phyloP scores from a whole-genome alignment of 2,113 vertebrate species.

The Hemichromis elongatus region DNA sequence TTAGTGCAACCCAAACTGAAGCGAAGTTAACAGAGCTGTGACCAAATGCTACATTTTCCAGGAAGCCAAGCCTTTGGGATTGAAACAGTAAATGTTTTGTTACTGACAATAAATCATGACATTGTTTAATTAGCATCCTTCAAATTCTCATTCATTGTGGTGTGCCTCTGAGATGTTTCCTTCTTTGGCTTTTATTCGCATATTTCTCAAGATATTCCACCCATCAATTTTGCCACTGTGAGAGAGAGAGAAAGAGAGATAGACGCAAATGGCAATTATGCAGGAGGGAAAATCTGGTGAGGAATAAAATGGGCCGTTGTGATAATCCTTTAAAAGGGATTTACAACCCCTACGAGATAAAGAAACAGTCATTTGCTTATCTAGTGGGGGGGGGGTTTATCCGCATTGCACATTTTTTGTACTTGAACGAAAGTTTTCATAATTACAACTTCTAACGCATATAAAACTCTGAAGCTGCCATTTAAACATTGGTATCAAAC shows the following conservation, averaged over 20 bases:
- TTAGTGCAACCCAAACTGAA: background rate
- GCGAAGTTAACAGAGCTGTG: slow-evolving; percentile 12
- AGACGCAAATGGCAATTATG: slow-evolving; percentile 46
- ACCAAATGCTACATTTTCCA: slow-evolving; percentile 52
- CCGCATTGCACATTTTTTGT: background rate
- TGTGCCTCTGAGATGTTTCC: slow-evolving; percentile 45
- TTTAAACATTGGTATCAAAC: background rate
- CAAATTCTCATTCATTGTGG: slow-evolving; percentile 58
- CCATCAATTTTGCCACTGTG: slow-evolving; percentile 44
- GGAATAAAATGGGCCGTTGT: slow-evolving; percentile 43
- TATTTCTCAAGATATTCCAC: slow-evolving; percentile 58
- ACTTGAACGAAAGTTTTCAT: background rate
- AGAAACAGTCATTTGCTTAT: slow-evolving; percentile 29
- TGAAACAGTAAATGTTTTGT: slow-evolving; percentile 48
- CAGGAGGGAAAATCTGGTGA: slow-evolving; percentile 27
- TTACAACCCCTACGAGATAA: slow-evolving; percentile 23
- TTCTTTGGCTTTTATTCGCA: slow-evolving; percentile 42
- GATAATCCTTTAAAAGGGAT: slow-evolving; percentile 32
- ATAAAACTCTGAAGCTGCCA: background rate
- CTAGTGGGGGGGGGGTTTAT: background rate
- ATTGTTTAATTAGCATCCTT: slow-evolving; percentile 63
- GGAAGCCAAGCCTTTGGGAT: slow-evolving; percentile 44
- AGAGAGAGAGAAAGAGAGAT: background rate
- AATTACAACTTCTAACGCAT: background rate
- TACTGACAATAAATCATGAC: slow-evolving; percentile 60